Evolutionary conservation across 2,113 vertebrate species (phyloP).

Genomic region (Anoura caudifer): DNA sequence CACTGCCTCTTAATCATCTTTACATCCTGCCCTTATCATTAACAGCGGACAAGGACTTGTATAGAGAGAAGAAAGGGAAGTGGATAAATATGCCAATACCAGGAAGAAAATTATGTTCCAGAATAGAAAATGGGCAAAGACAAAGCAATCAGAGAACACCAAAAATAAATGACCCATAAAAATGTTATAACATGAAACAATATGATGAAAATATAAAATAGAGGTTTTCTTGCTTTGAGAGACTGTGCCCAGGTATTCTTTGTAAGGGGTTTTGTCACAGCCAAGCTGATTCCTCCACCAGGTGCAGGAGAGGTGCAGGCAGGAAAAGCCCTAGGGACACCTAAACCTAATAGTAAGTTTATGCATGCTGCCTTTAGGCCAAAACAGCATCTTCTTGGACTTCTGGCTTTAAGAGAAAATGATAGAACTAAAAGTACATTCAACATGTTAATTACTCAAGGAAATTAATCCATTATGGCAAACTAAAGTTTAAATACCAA

Average conservation of each 20-base stretch:
- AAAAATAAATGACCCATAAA: background rate
- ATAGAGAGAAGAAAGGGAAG: background rate
- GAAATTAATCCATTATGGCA: conserved; percentile 22
- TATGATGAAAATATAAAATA: background rate
- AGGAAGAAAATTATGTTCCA: background rate
- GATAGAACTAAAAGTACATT: background rate
- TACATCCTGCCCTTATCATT: background rate
- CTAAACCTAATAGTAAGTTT: background rate
- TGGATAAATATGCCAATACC: background rate
- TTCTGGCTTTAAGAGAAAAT: background rate
- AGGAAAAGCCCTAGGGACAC: background rate
- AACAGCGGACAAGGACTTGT: background rate
- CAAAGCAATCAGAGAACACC: background rate
- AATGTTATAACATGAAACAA: background rate
- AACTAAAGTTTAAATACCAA: background rate
- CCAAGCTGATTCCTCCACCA: background rate
- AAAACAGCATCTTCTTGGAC: background rate
- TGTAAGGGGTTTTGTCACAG: background rate
- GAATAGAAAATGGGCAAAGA: background rate
- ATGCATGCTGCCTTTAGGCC: background rate
- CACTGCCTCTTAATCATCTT: background rate
- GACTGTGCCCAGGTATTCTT: background rate
- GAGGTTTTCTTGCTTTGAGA: background rate
- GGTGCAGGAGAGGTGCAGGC: background rate
- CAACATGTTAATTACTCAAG: background rate